phyloP scores from a whole-genome alignment of 2,888 invertebrate species.

The Archaeoteleia sp. region DNA sequence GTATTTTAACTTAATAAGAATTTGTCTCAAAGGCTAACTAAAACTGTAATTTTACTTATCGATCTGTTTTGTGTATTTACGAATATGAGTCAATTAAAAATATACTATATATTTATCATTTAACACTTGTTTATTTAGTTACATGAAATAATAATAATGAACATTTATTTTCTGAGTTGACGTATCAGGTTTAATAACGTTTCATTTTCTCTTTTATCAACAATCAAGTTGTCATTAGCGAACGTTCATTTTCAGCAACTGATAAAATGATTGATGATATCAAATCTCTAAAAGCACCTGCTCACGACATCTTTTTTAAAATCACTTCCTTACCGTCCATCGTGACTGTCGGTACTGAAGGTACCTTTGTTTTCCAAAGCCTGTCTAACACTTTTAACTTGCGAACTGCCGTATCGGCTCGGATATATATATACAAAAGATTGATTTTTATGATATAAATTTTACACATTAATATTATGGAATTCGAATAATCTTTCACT shows the following conservation, averaged over 20 bases:
- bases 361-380: conserved; percentile 3
- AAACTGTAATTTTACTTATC: no score
- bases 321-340: conserved; percentile 41
- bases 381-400: conserved; percentile 29
- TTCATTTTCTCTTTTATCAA: background rate
- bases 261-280: conserved; percentile 32
- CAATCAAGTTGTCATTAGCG: background rate
- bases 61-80: no score
- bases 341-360: conserved; percentile 43
- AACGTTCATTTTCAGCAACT: conserved; percentile 29
- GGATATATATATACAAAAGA: background rate
- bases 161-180: no score
- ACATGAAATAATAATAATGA: background rate
- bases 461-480: no score
- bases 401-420: conserved; percentile 34
- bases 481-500: no score
- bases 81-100: no score
- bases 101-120: no score
- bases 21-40: no score
- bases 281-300: conserved; percentile 13
- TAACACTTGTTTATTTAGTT: background rate
- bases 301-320: conserved; percentile 28
- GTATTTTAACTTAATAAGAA: no score
- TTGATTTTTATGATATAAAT: background rate
- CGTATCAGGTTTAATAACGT: background rate